Percentiles rank a stretch among this genome's conserved stretches.
Evolutionary conservation across 2,888 invertebrate species (phyloP).

Genomic region (Vesta saturnalis): DNA sequence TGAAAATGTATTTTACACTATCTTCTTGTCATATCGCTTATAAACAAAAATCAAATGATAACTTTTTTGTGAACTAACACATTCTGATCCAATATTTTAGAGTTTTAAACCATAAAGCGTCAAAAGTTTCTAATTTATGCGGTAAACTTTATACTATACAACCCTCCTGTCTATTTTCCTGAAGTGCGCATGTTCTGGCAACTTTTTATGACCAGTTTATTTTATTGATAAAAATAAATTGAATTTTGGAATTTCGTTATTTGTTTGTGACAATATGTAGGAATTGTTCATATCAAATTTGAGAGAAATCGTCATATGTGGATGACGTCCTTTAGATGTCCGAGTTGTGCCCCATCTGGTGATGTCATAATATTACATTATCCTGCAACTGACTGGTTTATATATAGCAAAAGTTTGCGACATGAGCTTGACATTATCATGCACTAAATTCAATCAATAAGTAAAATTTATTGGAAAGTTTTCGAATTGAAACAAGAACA

Average conservation of each 20-base stretch:
- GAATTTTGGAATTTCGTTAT: slow-evolving; percentile 32
- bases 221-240: slow-evolving; percentile 13
- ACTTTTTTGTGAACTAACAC: too few relatives aligned
- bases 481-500: background rate
- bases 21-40: too few relatives aligned
- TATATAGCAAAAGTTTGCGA: slow-evolving; percentile 46
- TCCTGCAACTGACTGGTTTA: slow-evolving; percentile 48
- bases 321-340: slow-evolving; percentile 52
- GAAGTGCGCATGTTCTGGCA: too few relatives aligned
- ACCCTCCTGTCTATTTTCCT: too few relatives aligned
- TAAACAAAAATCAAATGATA: too few relatives aligned
- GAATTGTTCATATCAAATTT: slow-evolving; percentile 52
- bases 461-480: background rate
- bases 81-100: too few relatives aligned
- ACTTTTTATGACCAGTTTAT: too few relatives aligned
- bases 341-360: slow-evolving; percentile 50
- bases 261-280: slow-evolving; percentile 47
- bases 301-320: slow-evolving; percentile 55
- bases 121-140: too few relatives aligned
- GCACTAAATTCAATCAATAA: too few relatives aligned
- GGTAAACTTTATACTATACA: too few relatives aligned
- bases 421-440: slow-evolving; percentile 22
- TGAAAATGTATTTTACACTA: too few relatives aligned
- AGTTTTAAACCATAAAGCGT: too few relatives aligned
- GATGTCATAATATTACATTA: slow-evolving; percentile 55